These are phyloP conservation scores for Isoperla grammatica DNA, from an alignment of 2,888 invertebrate species.

Conservation along the genomic window DNA sequence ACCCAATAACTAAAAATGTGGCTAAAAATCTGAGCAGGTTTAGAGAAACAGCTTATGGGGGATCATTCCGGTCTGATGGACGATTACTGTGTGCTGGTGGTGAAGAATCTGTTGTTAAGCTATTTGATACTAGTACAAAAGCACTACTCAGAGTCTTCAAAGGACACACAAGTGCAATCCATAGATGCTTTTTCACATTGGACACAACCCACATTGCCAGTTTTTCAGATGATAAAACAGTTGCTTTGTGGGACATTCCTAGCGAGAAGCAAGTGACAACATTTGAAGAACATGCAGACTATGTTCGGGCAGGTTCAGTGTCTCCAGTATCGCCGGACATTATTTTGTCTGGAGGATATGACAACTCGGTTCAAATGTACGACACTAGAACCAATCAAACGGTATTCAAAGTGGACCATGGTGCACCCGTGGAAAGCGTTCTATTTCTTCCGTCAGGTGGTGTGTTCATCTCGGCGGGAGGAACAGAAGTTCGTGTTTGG, in stretches of 20 bases:
- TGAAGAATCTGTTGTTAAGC: slow-evolving; percentile 77
- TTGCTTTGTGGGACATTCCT: slow-evolving; percentile 86
- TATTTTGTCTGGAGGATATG: slow-evolving; percentile 82
- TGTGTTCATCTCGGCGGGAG: slow-evolving; percentile 84
- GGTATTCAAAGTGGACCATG: slow-evolving; percentile 74
- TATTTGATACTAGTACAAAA: slow-evolving; percentile 84
- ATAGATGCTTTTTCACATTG: slow-evolving; percentile 74
- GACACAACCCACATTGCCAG: slow-evolving; percentile 75
- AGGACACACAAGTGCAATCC: slow-evolving; percentile 71
- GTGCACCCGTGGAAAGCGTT: slow-evolving; percentile 82
- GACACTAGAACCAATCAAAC: slow-evolving; percentile 69
- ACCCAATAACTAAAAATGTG: slow-evolving; percentile 76
- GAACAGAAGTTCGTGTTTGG: slow-evolving; percentile 88
- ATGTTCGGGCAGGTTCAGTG: slow-evolving; percentile 76
- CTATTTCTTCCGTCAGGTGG: slow-evolving; percentile 85
- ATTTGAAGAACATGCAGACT: slow-evolving; percentile 55
- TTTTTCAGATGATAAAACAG: slow-evolving; percentile 86
- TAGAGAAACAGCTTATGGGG: slow-evolving; percentile 80
- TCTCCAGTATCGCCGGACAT: slow-evolving; percentile 71
- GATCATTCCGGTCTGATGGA: slow-evolving; percentile 74
- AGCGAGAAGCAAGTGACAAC: slow-evolving; percentile 66
- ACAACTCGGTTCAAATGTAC: slow-evolving; percentile 80
- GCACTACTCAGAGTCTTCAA: slow-evolving; percentile 78
- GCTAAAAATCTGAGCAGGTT: slow-evolving; percentile 78
- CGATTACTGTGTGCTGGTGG: slow-evolving; percentile 81